Conservation (phyloP, 2,113 vertebrate species). For the Tachysurus fulvidraco region DNA sequence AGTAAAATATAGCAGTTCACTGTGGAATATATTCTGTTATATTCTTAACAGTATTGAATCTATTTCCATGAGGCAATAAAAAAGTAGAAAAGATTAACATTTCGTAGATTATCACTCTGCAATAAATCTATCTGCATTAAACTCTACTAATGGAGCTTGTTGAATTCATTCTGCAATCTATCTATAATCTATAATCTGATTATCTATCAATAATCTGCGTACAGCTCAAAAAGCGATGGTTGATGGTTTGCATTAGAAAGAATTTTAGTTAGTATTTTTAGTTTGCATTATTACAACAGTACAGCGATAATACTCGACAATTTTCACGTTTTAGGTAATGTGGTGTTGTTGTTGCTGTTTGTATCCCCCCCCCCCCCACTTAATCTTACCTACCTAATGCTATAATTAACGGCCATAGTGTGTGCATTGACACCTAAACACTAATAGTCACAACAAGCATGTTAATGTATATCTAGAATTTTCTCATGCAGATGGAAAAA, state of each 20-base stretch:
- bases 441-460: no score
- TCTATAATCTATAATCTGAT: no score
- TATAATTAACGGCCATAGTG: background rate
- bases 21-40: background rate
- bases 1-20: background rate
- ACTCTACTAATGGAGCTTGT: background rate
- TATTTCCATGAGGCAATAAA: background rate
- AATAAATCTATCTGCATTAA: background rate
- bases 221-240: background rate
- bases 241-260: background rate
- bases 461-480: background rate
- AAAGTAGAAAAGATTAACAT: background rate
- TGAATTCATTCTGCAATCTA: background rate
- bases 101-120: background rate
- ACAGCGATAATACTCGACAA: background rate
- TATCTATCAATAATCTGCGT: no score
- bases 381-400: no score
- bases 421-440: background rate
- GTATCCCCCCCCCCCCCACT: no score
- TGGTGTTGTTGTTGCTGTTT: background rate
- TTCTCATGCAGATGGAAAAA: background rate
- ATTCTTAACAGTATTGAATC: background rate
- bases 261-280: background rate
- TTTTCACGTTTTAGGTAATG: background rate
- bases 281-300: background rate